These are phyloP conservation scores for Cosmia pyralina DNA, from an alignment of 2,888 invertebrate species.

Conservation along the genomic window DNA sequence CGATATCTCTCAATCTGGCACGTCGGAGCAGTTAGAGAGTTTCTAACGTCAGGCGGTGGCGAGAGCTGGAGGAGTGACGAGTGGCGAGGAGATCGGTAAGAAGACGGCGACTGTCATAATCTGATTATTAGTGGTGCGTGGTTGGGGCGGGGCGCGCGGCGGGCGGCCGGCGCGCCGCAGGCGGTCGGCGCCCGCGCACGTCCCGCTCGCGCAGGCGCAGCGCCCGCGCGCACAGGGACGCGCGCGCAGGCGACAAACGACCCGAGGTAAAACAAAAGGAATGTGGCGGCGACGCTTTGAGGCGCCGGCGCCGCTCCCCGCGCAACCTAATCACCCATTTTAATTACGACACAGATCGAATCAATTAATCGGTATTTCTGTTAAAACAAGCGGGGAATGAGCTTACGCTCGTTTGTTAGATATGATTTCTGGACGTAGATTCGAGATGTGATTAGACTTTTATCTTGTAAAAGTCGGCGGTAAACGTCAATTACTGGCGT, in stretches of 20 bases:
- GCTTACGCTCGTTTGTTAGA: conserved; percentile 80
- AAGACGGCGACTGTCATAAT: conserved; percentile 88
- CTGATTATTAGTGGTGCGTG: conserved; percentile 88
- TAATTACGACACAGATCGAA: conserved; percentile 90
- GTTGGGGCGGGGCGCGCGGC: conserved; percentile 87
- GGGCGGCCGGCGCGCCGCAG: conserved; percentile 85
- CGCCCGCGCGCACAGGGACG: conserved; percentile 70
- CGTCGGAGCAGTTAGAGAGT: conserved; percentile 44
- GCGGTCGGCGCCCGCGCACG: conserved; percentile 88
- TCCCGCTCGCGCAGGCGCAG: conserved; percentile 72
- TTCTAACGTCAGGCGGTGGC: conserved; percentile 67
- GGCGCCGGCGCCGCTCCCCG: conserved; percentile 89
- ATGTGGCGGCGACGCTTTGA: conserved; percentile 90
- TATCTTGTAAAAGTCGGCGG: conserved; percentile 77
- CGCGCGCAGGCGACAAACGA: conserved; percentile 88
- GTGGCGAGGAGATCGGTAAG: conserved; percentile 72
- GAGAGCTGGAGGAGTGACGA: conserved; percentile 83
- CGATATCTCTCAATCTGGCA: conserved; percentile 69
- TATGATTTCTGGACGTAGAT: conserved; percentile 79
- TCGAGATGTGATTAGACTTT: conserved; percentile 77
- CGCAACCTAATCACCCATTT: conserved; percentile 89
- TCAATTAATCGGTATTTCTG: conserved; percentile 90
- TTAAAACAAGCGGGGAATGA: conserved; percentile 87
- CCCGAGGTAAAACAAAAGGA: conserved; percentile 91
- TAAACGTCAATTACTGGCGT: conserved; percentile 69